phyloP scores from a whole-genome alignment of 2,113 vertebrate species.

The Xiphophorus maculatus region DNA sequence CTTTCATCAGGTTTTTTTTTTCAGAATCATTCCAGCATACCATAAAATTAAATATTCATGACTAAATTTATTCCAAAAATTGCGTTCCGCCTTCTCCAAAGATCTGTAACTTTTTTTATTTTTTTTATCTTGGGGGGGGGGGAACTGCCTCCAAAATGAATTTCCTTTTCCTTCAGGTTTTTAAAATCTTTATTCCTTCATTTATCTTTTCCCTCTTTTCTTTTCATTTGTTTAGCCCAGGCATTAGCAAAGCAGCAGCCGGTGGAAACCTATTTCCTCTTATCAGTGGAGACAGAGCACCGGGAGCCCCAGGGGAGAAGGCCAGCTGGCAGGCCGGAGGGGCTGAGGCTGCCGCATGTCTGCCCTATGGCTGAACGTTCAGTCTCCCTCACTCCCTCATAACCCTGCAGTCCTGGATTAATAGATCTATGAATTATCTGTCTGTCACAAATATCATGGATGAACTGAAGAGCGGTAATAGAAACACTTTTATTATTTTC shows the following conservation, averaged over 20 bases:
- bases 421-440: constrained; percentile 42
- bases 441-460: constrained; percentile 43
- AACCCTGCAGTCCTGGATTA: constrained; percentile 48
- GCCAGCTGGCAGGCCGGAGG: constrained; percentile 70
- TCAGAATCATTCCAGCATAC: background rate
- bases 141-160: constrained; percentile 4
- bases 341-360: constrained; percentile 42
- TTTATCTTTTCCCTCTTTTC: constrained; percentile 13
- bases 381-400: constrained; percentile 25
- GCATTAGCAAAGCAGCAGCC: constrained; percentile 52
- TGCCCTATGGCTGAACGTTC: constrained; percentile 43
- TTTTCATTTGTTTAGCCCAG: constrained; percentile 49
- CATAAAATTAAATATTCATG: background rate
- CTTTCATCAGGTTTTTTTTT: background rate
- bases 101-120: background rate
- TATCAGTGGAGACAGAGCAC: constrained; percentile 69
- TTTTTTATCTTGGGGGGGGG: too few relatives aligned
- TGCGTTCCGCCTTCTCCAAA: background rate
- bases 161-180: constrained; percentile 2
- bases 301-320: constrained; percentile 63
- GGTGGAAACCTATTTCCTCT: constrained; percentile 77
- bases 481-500: background rate
- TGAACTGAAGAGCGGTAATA: constrained; percentile 16
- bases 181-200: constrained; percentile 16
- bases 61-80: background rate